Evolutionary conservation across 2,797 vertebrate genomes (phyloP).

Genomic region (Sebastes hubbsi): DNA sequence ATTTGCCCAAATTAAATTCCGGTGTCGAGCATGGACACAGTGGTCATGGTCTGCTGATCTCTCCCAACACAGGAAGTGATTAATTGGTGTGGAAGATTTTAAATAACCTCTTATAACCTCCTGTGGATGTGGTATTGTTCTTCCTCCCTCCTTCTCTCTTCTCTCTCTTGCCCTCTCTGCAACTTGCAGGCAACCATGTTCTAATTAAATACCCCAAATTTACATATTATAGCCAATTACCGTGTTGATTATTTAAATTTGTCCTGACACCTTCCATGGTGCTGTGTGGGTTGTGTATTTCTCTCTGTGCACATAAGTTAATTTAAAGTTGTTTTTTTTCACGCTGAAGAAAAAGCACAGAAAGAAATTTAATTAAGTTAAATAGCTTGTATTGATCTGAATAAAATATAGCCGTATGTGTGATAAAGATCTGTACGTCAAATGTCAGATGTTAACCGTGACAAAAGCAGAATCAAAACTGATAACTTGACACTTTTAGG

Average conservation of each 20-base stretch:
- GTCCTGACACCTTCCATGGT: not conserved
- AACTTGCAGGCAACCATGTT: not conserved
- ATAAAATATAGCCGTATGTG: not conserved
- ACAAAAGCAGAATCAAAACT: not conserved
- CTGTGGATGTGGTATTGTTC: not conserved
- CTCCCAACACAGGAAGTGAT: constrained; percentile 12
- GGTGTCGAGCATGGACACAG: not conserved
- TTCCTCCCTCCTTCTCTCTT: not conserved
- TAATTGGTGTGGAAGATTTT: constrained; percentile 19
- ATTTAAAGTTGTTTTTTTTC: not conserved
- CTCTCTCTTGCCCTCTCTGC: not conserved
- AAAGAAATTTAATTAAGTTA: not conserved
- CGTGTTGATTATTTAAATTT: not conserved
- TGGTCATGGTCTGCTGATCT: constrained; percentile 14
- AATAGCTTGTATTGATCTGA: not conserved
- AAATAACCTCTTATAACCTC: constrained; percentile 10
- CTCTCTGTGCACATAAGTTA: not conserved
- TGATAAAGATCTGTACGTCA: not conserved
- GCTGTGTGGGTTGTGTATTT: not conserved
- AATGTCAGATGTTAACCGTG: not conserved
- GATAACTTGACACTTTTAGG: not conserved
- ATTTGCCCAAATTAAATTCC: constrained; percentile 3
- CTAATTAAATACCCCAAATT: not conserved
- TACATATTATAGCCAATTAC: not conserved
- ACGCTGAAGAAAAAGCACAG: not conserved